Conservation (phyloP, 1,140 invertebrate species). For the Drosophila nigromelanica region DNA sequence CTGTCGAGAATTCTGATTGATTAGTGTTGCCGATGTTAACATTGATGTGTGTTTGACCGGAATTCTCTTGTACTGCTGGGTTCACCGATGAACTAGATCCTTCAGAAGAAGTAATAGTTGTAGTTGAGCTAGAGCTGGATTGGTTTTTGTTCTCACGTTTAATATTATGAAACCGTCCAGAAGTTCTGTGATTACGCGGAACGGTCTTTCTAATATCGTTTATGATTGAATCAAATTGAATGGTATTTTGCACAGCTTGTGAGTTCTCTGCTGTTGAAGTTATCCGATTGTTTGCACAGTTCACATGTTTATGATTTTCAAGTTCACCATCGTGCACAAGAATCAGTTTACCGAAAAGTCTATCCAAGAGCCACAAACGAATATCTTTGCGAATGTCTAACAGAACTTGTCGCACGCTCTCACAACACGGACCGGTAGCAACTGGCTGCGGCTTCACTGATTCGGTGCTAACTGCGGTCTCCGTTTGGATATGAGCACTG, state of each 20-base stretch:
- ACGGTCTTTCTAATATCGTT: slow-evolving; percentile 21
- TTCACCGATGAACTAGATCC: neutral
- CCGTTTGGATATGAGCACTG: slow-evolving; percentile 45
- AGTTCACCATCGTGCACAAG: slow-evolving; percentile 59
- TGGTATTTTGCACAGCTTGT: neutral
- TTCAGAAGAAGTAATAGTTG: slow-evolving; percentile 14
- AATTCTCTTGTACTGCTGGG: neutral
- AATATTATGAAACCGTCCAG: slow-evolving; percentile 4
- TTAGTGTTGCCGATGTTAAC: neutral
- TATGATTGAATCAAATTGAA: slow-evolving; percentile 19
- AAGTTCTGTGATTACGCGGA: slow-evolving; percentile 26
- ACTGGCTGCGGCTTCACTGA: slow-evolving; percentile 32
- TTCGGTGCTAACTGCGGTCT: slow-evolving; percentile 39
- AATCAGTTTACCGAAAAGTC: slow-evolving; percentile 68
- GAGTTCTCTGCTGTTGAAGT: slow-evolving; percentile 8
- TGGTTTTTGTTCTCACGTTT: slow-evolving; percentile 7
- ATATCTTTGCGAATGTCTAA: slow-evolving; percentile 71
- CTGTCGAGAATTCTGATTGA: slow-evolving; percentile 3
- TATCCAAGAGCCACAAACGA: slow-evolving; percentile 63
- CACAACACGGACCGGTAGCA: slow-evolving; percentile 51
- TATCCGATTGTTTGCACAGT: slow-evolving; percentile 50
- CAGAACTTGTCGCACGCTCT: slow-evolving; percentile 72
- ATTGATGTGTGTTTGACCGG: neutral
- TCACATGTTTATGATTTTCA: slow-evolving; percentile 42
- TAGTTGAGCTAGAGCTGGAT: neutral